Percentiles rank a stretch among this genome's conserved stretches.
Conservation (phyloP, 2,113 vertebrate species). For the Porphyrio hochstetteri region DNA sequence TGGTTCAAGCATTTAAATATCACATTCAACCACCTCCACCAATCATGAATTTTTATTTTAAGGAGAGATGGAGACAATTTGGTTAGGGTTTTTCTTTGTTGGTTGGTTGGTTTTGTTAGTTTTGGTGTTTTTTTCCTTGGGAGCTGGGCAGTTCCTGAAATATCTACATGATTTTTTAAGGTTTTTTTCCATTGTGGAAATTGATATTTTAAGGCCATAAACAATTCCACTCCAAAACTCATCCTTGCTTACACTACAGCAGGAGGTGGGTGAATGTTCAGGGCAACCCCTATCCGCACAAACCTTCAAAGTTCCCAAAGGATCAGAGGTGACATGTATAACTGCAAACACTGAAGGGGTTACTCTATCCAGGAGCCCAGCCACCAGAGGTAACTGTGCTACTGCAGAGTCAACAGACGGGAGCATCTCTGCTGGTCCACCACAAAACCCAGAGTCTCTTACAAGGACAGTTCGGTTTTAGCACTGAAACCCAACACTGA, state of each 20-base stretch:
- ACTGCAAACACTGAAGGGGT: neutral
- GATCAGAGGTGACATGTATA: neutral
- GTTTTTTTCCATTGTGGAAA: neutral
- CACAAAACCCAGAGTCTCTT: neutral
- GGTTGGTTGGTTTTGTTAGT: too few relatives aligned
- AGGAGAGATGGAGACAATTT: neutral
- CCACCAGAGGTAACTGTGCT: neutral
- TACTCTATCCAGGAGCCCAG: neutral
- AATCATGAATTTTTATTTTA: slow-evolving; percentile 43
- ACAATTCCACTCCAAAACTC: neutral
- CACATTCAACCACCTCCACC: neutral
- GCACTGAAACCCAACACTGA: neutral
- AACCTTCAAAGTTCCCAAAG: neutral
- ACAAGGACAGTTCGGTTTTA: neutral
- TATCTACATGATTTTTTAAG: neutral
- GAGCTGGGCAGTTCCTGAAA: neutral
- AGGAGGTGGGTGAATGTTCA: neutral
- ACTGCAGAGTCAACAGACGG: neutral
- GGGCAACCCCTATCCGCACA: neutral
- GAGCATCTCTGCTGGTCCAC: neutral
- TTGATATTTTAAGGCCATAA: neutral
- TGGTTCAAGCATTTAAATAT: neutral
- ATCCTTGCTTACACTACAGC: neutral
- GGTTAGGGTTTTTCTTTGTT: neutral
- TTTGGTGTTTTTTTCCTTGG: slow-evolving; percentile 1